phyloP scores from a whole-genome alignment of 92 coral and sea anemone species.

The Epizoanthus stellaris region DNA sequence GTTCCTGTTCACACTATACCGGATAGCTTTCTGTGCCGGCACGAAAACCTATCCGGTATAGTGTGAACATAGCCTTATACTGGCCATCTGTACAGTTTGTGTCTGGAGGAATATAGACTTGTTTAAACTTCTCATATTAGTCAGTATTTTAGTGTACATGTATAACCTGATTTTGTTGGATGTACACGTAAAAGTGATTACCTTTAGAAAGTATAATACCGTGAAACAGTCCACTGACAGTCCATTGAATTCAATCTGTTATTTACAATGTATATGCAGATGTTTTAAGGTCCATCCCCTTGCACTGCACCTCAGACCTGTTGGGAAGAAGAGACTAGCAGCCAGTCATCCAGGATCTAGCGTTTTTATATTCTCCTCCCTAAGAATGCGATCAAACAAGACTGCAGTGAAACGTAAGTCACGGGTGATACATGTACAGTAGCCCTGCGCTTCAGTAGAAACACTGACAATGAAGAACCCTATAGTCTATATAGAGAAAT shows the following conservation, averaged over 20 bases:
- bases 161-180: too few species aligned
- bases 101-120: too few species aligned
- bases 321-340: slow-evolving; percentile 65
- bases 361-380: slow-evolving; percentile 90
- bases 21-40: too few species aligned
- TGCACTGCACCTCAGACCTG: slow-evolving; percentile 87
- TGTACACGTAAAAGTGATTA: too few species aligned
- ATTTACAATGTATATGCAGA: slow-evolving; percentile 55
- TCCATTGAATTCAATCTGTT: not conserved
- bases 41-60: too few species aligned
- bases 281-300: slow-evolving; percentile 82
- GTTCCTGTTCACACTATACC: too few species aligned
- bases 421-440: not conserved
- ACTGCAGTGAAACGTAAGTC: slow-evolving; percentile 56
- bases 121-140: too few species aligned
- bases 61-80: too few species aligned
- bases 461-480: not conserved
- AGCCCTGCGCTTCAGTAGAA: not conserved
- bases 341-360: slow-evolving; percentile 54
- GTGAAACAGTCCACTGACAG: not conserved
- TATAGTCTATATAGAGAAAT: not conserved
- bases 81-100: too few species aligned
- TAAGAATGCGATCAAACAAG: slow-evolving; percentile 70
- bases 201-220: not conserved
- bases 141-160: too few species aligned